A percentile compares a stretch with the other conserved stretches of the same genome.
phyloP scores from a whole-genome alignment of 2,888 invertebrate genomes.

The Tetramorium bicarinatum region DNA sequence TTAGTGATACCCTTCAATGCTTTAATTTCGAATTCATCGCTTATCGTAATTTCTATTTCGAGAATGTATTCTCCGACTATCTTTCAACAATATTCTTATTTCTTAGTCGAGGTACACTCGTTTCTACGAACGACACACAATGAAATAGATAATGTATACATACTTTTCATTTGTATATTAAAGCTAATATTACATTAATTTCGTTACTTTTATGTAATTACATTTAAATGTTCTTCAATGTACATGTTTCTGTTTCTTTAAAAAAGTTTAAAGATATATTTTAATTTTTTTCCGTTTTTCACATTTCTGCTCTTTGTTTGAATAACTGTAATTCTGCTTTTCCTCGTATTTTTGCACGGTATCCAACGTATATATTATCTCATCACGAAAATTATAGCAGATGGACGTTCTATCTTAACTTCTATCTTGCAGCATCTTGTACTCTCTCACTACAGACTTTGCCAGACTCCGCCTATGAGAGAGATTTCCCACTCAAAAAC shows the following conservation, averaged over 20 bases:
- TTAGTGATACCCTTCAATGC: neutral
- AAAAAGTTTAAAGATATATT: neutral
- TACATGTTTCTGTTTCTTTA: neutral
- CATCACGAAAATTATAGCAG: slow-evolving; percentile 9
- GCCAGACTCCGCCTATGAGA: slow-evolving; percentile 63
- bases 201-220: neutral
- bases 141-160: neutral
- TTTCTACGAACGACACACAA: neutral
- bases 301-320: neutral
- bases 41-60: neutral
- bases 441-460: neutral
- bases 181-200: neutral
- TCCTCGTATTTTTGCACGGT: neutral
- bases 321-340: slow-evolving; percentile 8
- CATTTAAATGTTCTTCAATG: neutral
- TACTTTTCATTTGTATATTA: neutral
- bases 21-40: neutral
- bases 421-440: neutral
- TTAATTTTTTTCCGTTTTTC: neutral
- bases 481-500: slow-evolving; percentile 59
- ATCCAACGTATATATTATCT: slow-evolving; percentile 16
- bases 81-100: neutral
- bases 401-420: slow-evolving; percentile 12
- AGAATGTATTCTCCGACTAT: neutral
- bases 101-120: neutral